These are phyloP conservation scores for Vidua chalybeata DNA, from an alignment of 2,113 vertebrate genomes.

Conservation along the genomic window DNA sequence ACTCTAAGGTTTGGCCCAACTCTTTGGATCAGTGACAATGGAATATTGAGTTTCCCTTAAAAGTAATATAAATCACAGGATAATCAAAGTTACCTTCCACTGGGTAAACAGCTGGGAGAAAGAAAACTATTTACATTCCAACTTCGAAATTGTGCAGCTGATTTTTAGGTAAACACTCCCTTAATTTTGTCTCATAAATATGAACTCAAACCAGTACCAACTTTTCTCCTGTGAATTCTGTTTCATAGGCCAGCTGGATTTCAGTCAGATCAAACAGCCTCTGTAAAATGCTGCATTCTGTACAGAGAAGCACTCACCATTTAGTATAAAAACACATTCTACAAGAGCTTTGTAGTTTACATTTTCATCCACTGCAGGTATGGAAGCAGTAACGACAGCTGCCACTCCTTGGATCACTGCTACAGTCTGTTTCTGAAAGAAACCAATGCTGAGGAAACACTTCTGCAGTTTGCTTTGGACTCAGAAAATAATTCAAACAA, in stretches of 20 bases:
- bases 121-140: not conserved
- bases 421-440: conserved; percentile 77
- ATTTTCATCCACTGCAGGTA: conserved; percentile 80
- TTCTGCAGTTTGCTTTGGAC: not conserved
- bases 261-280: not conserved
- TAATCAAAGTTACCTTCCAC: not conserved
- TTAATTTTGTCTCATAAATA: not conserved
- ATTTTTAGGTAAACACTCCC: not conserved
- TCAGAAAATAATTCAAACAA: not conserved
- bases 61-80: not conserved
- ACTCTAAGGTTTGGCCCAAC: not conserved
- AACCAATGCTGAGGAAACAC: not conserved
- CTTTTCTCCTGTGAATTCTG: not conserved
- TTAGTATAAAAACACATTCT: conserved; percentile 79
- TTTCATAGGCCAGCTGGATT: not conserved
- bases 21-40: not conserved
- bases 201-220: not conserved
- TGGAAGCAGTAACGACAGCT: conserved; percentile 78
- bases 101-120: not conserved
- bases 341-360: conserved; percentile 78
- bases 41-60: not conserved
- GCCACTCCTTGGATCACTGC: conserved; percentile 81
- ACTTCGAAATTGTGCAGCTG: not conserved
- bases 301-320: conserved; percentile 70
- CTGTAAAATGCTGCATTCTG: not conserved